Evolutionary conservation across 2,888 invertebrate genomes (phyloP), one percentile per base, ranked within the genome.

Genomic region (Drepana falcataria): DNA sequence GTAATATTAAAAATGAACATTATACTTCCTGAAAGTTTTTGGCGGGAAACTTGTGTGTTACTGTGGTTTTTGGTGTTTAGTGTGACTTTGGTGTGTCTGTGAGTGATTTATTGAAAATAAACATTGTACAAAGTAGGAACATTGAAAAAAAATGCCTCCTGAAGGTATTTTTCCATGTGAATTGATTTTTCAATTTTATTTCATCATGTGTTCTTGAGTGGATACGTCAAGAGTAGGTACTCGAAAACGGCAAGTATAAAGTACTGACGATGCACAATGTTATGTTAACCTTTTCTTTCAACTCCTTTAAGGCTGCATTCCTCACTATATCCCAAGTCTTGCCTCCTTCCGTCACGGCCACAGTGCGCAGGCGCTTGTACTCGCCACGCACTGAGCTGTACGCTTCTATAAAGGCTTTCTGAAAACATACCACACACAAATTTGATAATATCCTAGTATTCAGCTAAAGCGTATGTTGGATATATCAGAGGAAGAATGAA

Each of bases 241-340:
- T 21, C 21, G 21, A 21, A 21, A 21, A 21, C 21, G 21, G 66
- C 53, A 34, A 51, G 5, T 48, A 34, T 3, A 4, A 37, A 37
- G 6, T 2, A 2, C 4, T 55, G 21, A 1, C 21, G 1, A 21
- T 21, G 21, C 21, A 21, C 21, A 21, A 21, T 21, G 21, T 21
- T 21, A n/a, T n/a, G 21, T 21, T 21, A 21, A 89, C 89, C 82
- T 87, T 83, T 47, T 85, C 82, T 58, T 77, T 89, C 0, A 95
- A 82, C 9, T 90, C 87, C 47, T 93, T 92, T 0, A 96, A 84
- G 41, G 92, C 92, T 0, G 79, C 77, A 69, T 96, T 96, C 63
- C 96, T 86, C 4, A 95, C 92, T 56, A 96, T 93, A 78, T 96
- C 96, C 96, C 96, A 96, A 0, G 95, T 94, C 35, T 91, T 91